Conservation (phyloP, 2,888 invertebrate species). For the Drosophila monieri region DNA sequence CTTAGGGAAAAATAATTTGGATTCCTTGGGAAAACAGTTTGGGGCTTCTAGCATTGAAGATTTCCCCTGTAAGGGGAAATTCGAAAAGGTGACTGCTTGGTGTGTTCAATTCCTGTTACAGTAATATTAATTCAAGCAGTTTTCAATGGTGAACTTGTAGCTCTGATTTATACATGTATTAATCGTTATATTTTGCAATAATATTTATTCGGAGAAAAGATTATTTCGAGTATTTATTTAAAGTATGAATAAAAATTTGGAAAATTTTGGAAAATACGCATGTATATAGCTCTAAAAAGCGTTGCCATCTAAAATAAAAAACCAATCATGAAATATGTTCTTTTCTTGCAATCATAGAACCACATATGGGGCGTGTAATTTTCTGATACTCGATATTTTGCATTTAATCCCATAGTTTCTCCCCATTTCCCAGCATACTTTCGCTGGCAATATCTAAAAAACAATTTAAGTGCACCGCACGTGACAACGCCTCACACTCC, state of each 20-base stretch:
- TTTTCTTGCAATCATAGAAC: background rate
- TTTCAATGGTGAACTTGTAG: no score
- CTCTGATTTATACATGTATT: no score
- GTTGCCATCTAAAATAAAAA: background rate
- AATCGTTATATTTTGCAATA: no score
- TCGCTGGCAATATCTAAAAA: slow-evolving; percentile 9
- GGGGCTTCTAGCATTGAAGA: background rate
- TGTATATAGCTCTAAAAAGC: background rate
- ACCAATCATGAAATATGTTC: background rate
- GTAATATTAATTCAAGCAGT: background rate
- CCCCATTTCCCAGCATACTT: background rate
- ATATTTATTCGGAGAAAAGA: no score
- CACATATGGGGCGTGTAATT: background rate
- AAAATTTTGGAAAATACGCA: no score
- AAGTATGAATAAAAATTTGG: no score
- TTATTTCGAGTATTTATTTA: no score
- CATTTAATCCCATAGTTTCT: background rate
- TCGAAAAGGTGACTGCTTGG: background rate
- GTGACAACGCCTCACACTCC: slow-evolving; percentile 52
- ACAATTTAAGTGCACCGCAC: slow-evolving; percentile 43
- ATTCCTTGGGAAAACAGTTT: background rate
- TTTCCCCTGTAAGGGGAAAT: slow-evolving; percentile 8
- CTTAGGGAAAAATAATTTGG: background rate
- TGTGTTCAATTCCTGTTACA: background rate
- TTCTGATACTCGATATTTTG: background rate